phyloP scores from a whole-genome alignment of 2,888 invertebrate species.

The Ennomos quercinarius region DNA sequence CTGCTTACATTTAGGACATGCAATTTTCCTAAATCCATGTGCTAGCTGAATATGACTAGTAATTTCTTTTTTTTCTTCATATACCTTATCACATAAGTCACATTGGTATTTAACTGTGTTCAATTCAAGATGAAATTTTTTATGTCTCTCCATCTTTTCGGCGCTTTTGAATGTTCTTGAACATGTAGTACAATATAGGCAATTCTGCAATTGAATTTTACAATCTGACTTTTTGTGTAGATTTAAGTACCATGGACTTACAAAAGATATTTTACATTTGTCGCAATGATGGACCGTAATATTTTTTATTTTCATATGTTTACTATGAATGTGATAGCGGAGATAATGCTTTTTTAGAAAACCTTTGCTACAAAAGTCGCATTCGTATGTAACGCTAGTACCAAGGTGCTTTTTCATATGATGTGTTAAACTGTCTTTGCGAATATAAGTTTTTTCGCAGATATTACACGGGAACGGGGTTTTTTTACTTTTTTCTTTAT shows the following conservation, averaged over 20 bases:
- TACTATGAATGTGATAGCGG: background rate
- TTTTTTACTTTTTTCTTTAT: background rate
- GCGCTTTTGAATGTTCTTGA: too few relatives aligned
- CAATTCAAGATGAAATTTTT: background rate
- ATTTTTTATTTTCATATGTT: background rate
- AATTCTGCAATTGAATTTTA: background rate
- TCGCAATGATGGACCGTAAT: background rate
- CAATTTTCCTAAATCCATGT: constrained; percentile 1
- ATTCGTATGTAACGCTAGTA: background rate
- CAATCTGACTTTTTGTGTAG: background rate
- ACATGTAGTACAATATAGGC: too few relatives aligned
- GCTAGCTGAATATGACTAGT: background rate
- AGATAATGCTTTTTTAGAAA: background rate
- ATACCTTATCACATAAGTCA: background rate
- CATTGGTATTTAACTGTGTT: background rate
- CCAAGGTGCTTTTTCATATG: background rate
- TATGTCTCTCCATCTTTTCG: background rate
- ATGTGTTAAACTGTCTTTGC: background rate
- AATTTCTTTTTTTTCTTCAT: background rate
- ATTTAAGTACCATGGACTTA: background rate
- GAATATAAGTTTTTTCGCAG: background rate
- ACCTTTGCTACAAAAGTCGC: constrained; percentile 1
- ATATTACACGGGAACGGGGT: background rate
- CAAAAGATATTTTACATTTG: background rate
- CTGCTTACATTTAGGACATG: background rate